phyloP scores from a whole-genome alignment of 2,797 vertebrate species.

The Eospalax fontanierii region DNA sequence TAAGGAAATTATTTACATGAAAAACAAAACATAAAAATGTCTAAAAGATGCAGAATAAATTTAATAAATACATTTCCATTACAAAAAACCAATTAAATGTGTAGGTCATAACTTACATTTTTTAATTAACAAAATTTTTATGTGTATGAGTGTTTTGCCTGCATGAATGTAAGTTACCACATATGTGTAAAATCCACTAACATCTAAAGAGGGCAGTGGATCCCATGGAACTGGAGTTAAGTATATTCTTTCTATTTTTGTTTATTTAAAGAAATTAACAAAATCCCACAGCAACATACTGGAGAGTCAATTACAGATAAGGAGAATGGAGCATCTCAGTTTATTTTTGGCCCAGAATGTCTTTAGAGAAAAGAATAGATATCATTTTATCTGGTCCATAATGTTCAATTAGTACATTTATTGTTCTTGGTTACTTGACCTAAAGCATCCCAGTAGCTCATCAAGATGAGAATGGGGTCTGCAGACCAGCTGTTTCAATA shows the following conservation, averaged over 20 bases:
- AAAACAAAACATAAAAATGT: background rate
- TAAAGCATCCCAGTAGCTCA: constrained; percentile 19
- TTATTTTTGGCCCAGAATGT: constrained; percentile 46
- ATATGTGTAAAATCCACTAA: no score
- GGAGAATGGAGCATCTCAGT: background rate
- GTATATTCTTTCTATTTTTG: background rate
- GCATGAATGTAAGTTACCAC: no score
- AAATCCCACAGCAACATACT: background rate
- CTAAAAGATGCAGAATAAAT: constrained; percentile 26
- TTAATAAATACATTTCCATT: background rate
- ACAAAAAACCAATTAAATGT: background rate
- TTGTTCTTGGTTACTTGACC: constrained; percentile 32
- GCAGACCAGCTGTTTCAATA: background rate
- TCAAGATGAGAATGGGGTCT: background rate
- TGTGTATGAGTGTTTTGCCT: no score
- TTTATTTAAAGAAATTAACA: constrained; percentile 10
- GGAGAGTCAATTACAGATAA: constrained; percentile 44
- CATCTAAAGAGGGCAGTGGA: no score
- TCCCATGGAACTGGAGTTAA: background rate
- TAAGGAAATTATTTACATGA: background rate
- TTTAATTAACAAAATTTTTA: no score
- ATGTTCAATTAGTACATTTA: constrained; percentile 66
- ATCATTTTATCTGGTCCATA: constrained; percentile 40
- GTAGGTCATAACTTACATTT: no score
- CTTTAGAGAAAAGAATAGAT: constrained; percentile 25